phyloP scores from a whole-genome alignment of 2,888 invertebrate species.

The Drosophila mimica region DNA sequence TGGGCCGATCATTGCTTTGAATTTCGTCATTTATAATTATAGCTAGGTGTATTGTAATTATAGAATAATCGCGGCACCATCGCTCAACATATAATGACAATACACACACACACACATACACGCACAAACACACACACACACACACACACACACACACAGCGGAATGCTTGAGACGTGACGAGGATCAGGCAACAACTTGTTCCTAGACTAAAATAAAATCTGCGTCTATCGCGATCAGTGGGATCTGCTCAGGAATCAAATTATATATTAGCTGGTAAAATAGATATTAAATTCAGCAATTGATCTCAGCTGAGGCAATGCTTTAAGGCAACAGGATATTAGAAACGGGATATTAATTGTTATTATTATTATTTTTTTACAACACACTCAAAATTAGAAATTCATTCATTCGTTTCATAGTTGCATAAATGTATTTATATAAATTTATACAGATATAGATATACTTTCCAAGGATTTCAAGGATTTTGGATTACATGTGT shows the following conservation, averaged over 20 bases:
- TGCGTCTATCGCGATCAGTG: background rate
- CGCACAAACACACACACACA: too few relatives aligned
- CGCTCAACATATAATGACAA: background rate
- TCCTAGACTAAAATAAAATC: background rate
- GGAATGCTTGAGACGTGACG: background rate
- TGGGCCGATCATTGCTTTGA: constrained; percentile 49
- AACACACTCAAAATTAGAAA: background rate
- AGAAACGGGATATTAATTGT: too few relatives aligned
- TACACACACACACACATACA: background rate
- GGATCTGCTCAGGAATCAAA: background rate
- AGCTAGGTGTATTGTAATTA: constrained; percentile 69
- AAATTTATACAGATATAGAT: too few relatives aligned
- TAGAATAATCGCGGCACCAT: constrained; percentile 53
- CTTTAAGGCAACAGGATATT: too few relatives aligned
- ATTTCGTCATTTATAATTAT: constrained; percentile 80
- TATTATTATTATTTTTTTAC: too few relatives aligned
- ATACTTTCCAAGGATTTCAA: too few relatives aligned
- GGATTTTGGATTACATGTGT: background rate
- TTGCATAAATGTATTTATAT: background rate
- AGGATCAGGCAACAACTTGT: background rate
- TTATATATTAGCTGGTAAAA: background rate
- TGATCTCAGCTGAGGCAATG: background rate
- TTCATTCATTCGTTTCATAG: background rate
- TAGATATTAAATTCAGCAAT: background rate
- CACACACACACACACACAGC: background rate